Percentiles rank a stretch among this genome's conserved stretches.
Evolutionary conservation across 2,797 vertebrate genomes (phyloP).

Genomic region (Micrastur ruficollis): DNA sequence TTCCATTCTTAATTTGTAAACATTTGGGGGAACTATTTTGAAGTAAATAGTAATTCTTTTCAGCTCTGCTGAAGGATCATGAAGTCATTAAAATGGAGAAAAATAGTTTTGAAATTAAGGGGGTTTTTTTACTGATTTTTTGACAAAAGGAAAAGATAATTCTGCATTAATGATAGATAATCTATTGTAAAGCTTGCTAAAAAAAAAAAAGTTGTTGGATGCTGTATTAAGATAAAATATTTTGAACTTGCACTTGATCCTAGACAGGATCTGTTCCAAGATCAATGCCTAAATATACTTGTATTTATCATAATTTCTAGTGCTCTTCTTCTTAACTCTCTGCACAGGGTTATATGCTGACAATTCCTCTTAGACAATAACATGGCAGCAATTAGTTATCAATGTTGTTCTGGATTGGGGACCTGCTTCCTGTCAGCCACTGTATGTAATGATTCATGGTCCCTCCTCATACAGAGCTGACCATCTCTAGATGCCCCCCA

Average conservation of each 20-base stretch:
- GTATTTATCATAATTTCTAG: background rate
- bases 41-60: background rate
- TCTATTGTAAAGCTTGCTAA: background rate
- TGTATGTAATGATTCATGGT: background rate
- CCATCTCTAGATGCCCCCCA: background rate
- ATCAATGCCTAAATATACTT: background rate
- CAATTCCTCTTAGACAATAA: background rate
- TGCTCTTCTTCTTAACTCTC: background rate
- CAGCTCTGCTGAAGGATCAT: background rate
- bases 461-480: background rate
- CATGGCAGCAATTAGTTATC: background rate
- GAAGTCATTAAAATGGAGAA: background rate
- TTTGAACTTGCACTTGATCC: background rate
- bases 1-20: background rate
- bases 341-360: background rate
- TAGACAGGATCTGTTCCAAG: background rate
- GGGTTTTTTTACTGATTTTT: background rate
- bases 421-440: background rate
- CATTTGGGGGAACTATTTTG: background rate
- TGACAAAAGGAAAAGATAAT: background rate
- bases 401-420: background rate
- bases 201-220: background rate
- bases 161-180: background rate
- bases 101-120: background rate
- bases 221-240: background rate